These are phyloP conservation scores for Eristalis tenax DNA, from an alignment of 2,888 invertebrate genomes.

Conservation along the genomic window DNA sequence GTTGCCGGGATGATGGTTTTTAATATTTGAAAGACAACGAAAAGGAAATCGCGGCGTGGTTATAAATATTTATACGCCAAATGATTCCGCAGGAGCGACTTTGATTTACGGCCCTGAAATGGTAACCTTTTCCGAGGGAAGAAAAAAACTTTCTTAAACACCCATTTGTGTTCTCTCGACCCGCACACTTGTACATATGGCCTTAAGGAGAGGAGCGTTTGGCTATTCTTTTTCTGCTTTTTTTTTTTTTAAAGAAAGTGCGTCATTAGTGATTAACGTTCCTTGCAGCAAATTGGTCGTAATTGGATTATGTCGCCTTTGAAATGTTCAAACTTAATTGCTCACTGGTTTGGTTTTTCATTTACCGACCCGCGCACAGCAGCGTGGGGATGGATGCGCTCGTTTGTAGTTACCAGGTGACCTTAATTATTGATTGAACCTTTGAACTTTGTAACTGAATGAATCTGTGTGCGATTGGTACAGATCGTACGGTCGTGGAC, in stretches of 20 bases:
- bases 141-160: slow-evolving; percentile 20
- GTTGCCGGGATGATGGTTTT: slow-evolving; percentile 52
- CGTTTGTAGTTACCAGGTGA: neutral
- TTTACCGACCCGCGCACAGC: neutral
- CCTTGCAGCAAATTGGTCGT: slow-evolving; percentile 17
- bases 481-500: too few relatives aligned
- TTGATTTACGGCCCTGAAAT: slow-evolving; percentile 58
- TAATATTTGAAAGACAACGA: slow-evolving; percentile 58
- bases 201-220: neutral
- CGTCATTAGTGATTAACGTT: slow-evolving; percentile 14
- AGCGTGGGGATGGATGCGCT: neutral
- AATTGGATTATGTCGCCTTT: slow-evolving; percentile 14
- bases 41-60: slow-evolving; percentile 51
- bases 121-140: slow-evolving; percentile 36
- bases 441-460: too few relatives aligned
- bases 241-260: neutral
- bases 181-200: slow-evolving; percentile 15
- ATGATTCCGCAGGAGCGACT: slow-evolving; percentile 30
- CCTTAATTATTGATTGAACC: slow-evolving; percentile 8
- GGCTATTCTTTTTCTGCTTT: neutral
- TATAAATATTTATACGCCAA: slow-evolving; percentile 57
- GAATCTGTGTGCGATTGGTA: too few relatives aligned
- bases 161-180: neutral
- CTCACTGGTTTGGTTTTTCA: slow-evolving; percentile 16
- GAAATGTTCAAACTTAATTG: slow-evolving; percentile 28